Evolutionary conservation across 2,797 vertebrate genomes (phyloP).

Genomic region (Lates japonicus): DNA sequence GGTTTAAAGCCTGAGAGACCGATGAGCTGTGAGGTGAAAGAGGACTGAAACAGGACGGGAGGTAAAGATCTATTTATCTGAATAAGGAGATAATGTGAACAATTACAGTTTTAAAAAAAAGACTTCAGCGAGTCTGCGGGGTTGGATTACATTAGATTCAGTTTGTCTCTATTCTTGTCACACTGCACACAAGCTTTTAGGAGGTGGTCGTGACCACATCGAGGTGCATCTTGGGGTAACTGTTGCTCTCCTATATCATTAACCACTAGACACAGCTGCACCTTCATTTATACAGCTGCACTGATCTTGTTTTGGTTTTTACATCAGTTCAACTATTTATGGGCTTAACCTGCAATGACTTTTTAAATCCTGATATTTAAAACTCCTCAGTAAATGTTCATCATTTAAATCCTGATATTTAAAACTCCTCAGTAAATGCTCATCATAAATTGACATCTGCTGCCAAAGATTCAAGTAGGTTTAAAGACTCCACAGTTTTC

Average conservation of each 20-base stretch:
- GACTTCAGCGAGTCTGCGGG: neutral
- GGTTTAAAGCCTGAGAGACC: constrained; percentile 32
- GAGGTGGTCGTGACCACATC: neutral
- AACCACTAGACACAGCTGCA: constrained; percentile 7
- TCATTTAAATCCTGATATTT: neutral
- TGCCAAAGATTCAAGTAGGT: no score
- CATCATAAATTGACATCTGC: neutral
- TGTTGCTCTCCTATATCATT: neutral
- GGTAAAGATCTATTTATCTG: neutral
- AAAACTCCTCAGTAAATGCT: neutral
- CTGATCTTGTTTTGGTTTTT: neutral
- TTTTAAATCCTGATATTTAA: neutral
- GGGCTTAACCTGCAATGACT: neutral
- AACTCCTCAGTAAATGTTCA: neutral
- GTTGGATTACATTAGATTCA: neutral
- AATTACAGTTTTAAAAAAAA: neutral
- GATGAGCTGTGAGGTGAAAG: constrained; percentile 21
- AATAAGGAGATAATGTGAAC: neutral
- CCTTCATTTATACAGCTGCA: neutral
- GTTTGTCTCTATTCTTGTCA: neutral
- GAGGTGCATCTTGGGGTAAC: neutral
- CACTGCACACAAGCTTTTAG: neutral
- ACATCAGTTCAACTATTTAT: neutral
- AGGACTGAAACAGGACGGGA: neutral
- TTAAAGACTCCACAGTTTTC: neutral